Evolutionary conservation across 2,113 vertebrate genomes (phyloP), one percentile per base, ranked within the genome.

Genomic region (Scartelaos histophorus): DNA sequence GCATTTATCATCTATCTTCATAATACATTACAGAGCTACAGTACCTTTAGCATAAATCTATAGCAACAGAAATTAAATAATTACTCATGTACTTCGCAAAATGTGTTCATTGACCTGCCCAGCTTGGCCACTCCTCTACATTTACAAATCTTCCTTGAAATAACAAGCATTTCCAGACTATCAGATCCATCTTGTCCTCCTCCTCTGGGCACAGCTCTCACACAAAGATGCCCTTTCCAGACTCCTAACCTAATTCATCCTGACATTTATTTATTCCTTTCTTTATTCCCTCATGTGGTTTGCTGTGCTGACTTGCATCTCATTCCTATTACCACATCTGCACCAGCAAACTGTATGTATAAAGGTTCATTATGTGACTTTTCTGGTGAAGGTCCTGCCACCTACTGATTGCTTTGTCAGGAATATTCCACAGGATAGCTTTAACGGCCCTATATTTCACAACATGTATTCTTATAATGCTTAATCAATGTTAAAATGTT

Each of bases 311-410:
- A 77, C 81, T n/a, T 77, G 74, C 60, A 69, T 67, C 66, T 82
- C 75, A 78, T 69, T 25, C 54, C 66, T 83, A 80, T 71, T 78
- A 82, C 84, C 82, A 75, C 74, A 76, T 85, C 73, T 58, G 66
- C 69, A 80, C 72, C 70, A 81, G 49, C 61, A 53, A 46, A 54
- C 51, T 21, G 47, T 17, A 3, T 15, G 16, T 49, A 19, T 51
- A 51, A 47, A 47, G 12, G 46, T 16, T 2, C 29, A 29, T 4
- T 29, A 29, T 29, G 13, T 47, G 2, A 16, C 46, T 72, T 38
- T 61, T 10, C 29, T 29, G 29, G 29, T 29, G 29, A 29, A 29
- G 29, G 29, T 2, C 4, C 29, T 29, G 29, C 2, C 29, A 29
- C 29, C 29, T 29, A 29, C 29, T 29, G 29, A 29, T 29, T 29